Base-by-base conservation (phyloP, 2,888 invertebrate genomes). In the Ecdyonurus torrentis region DNA sequence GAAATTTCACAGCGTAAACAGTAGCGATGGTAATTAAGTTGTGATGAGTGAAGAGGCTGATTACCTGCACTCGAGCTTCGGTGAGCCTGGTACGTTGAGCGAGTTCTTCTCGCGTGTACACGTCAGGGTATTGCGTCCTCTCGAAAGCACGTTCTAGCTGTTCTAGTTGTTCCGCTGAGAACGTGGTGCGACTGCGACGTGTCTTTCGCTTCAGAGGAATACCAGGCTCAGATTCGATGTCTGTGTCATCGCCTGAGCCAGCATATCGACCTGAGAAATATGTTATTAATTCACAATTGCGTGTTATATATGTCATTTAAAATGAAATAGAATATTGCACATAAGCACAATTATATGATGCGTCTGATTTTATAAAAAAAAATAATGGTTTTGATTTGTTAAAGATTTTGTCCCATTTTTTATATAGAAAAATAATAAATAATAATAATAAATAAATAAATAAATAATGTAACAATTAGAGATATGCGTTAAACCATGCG, bases 51-150 rank as follows among this genome's bases (percentile, higher is more conserved):
- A n/a, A 15, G 20, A 20, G 55, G 64, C n/a, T n/a, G n/a, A n/a
- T 63, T 67, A 76, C 78, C 73, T 81, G 81, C n/a, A 82, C 80
- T 63, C 81, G 72, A 53, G 80, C 79, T 68, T 82, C 82, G 2
- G 78, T 78, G 60, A 82, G 72, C 64, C 78, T 78, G 1, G 80
- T 79, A 62, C 77, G 59, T 23, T 65, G 77, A 1, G 80, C 80
- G 53, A 82, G 71, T 68, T 79, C 78, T 67, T 81, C 81, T 55
- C 81, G 69, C 20, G 79, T 79, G 68, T 78, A 78, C 50, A 79
- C 78, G 70, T 81, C 80, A 1, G 81, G 81, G 65, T 73, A 73
- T 66, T 80, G 81, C 2, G 80, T 80, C 52, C 77, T 71, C 67
- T 78, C 78, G 70, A 81, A 81, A 25, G 78, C 76, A 59, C 74